A percentile compares a stretch with the other conserved stretches of the same genome.
These are phyloP conservation scores for Madoqua kirkii DNA, from an alignment of 2,113 vertebrate genomes.

Conservation along the genomic window DNA sequence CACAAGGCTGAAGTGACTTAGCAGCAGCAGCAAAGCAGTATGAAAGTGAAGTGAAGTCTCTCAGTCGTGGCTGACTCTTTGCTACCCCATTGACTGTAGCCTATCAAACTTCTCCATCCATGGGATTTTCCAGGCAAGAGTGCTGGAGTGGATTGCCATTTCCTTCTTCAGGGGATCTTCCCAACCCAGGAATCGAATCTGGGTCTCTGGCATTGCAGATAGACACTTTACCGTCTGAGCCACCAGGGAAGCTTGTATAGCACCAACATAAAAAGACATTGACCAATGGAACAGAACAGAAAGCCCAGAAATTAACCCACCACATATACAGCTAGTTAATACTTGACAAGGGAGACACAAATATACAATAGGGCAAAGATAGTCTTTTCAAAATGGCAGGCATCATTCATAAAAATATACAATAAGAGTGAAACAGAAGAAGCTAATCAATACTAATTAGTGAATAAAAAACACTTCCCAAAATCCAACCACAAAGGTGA, in stretches of 20 bases:
- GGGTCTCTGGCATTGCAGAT: rapidly evolving
- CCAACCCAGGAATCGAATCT: no score
- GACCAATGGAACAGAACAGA: neutral
- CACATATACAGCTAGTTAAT: neutral
- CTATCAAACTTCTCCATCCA: no score
- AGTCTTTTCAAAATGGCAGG: neutral
- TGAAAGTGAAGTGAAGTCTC: no score
- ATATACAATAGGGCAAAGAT: neutral
- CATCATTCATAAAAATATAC: neutral
- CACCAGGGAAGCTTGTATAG: no score
- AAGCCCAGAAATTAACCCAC: neutral
- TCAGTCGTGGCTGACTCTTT: no score
- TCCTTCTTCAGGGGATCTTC: no score
- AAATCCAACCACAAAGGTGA: neutral
- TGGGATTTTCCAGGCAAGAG: no score
- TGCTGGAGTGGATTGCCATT: no score
- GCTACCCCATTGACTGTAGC: no score
- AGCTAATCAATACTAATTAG: neutral
- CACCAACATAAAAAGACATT: neutral
- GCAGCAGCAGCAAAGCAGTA: neutral
- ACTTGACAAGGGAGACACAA: neutral
- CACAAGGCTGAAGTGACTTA: no score
- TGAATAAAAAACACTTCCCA: neutral
- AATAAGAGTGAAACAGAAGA: neutral
- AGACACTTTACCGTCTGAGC: no score